Percentiles rank a stretch among this genome's conserved stretches.
phyloP scores from a whole-genome alignment of 2,797 vertebrate genomes.

The Glossophaga mutica region DNA sequence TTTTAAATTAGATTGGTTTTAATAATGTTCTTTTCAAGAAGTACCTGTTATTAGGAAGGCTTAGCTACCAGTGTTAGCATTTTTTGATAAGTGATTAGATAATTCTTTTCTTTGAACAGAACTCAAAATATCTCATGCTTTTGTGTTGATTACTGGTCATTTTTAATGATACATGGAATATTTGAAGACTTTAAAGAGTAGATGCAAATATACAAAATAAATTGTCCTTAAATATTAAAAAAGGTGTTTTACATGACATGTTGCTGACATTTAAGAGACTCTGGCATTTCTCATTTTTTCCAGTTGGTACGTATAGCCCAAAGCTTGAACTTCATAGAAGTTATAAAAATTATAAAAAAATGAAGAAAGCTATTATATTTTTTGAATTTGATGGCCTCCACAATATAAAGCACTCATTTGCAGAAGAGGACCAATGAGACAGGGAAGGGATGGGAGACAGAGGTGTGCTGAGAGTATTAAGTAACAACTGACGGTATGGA shows the following conservation, averaged over 20 bases:
- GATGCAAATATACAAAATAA: not conserved
- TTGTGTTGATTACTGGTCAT: not conserved
- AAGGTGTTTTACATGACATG: not conserved
- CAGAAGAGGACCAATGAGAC: not conserved
- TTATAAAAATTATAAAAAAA: conserved; percentile 29
- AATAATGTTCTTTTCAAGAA: conserved; percentile 36
- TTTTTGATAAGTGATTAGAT: not conserved
- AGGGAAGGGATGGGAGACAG: not conserved
- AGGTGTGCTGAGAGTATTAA: not conserved
- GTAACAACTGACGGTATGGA: not conserved
- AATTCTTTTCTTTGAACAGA: conserved; percentile 35
- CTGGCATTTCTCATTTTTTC: not conserved
- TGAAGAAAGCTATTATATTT: not conserved
- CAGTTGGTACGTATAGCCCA: not conserved
- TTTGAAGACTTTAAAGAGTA: not conserved
- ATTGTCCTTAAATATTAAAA: not conserved
- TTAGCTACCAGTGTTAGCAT: conserved; percentile 3
- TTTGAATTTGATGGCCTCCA: not conserved
- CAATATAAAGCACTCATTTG: not conserved
- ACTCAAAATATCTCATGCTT: conserved; percentile 16
- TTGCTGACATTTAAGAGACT: conserved; percentile 32
- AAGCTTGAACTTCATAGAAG: not conserved
- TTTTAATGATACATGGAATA: not conserved
- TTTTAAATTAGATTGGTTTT: conserved; percentile 26
- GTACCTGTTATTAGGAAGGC: conserved; percentile 21